These are phyloP conservation scores for Eilema caniola DNA, from an alignment of 2,888 invertebrate genomes.

Conservation along the genomic window DNA sequence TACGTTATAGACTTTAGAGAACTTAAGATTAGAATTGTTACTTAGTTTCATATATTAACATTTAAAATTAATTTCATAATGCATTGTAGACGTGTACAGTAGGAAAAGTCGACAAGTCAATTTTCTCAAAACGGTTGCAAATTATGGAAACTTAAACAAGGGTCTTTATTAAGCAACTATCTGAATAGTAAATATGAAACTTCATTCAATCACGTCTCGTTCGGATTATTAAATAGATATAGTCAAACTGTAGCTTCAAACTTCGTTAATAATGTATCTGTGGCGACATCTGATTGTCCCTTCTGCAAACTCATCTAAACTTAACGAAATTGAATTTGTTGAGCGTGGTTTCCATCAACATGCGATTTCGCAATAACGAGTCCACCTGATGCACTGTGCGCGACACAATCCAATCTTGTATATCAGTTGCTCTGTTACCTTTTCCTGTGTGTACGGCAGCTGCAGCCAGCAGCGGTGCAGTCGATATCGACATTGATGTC, in stretches of 20 bases:
- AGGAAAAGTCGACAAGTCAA: too few relatives aligned
- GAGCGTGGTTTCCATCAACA: conserved; percentile 15
- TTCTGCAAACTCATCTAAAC: conserved; percentile 8
- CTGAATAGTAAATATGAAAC: background rate
- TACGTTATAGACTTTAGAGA: too few relatives aligned
- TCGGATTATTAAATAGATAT: background rate
- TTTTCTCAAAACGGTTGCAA: background rate
- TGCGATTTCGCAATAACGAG: conserved; percentile 5
- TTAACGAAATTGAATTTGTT: conserved; percentile 19
- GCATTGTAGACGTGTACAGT: too few relatives aligned
- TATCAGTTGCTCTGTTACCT: background rate
- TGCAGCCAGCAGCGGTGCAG: background rate
- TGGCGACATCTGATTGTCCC: background rate
- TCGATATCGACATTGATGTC: background rate
- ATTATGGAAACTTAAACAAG: background rate
- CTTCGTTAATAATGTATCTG: background rate
- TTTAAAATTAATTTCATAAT: too few relatives aligned
- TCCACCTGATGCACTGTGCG: background rate
- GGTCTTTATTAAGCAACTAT: background rate
- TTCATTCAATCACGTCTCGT: background rate
- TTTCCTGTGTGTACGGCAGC: background rate
- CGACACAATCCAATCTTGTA: background rate
- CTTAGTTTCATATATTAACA: too few relatives aligned
- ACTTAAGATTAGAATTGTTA: too few relatives aligned
- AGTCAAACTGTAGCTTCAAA: background rate